A percentile compares a stretch with the other conserved stretches of the same genome.
These are phyloP conservation scores for Phoeniculus purpureus DNA, from an alignment of 2,797 vertebrate genomes.

Conservation along the genomic window DNA sequence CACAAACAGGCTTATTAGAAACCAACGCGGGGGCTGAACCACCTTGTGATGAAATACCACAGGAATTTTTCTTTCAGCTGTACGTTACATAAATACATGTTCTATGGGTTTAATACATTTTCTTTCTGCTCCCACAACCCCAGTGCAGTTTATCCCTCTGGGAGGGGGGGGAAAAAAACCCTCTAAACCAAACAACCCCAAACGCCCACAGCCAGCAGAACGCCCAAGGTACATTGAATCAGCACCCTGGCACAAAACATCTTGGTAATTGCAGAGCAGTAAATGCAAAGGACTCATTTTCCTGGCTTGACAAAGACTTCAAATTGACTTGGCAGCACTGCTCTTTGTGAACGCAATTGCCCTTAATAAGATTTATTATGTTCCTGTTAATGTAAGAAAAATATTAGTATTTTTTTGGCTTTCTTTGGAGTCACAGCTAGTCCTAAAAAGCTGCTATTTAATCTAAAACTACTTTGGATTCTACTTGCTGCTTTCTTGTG, in stretches of 20 bases:
- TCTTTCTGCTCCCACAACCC: background rate
- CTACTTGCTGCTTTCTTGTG: background rate
- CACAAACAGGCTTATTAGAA: background rate
- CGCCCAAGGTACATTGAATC: background rate
- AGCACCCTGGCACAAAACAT: background rate
- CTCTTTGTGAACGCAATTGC: background rate
- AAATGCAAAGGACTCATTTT: background rate
- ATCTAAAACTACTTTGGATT: background rate
- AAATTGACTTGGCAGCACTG: background rate
- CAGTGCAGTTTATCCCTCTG: background rate
- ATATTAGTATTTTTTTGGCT: background rate
- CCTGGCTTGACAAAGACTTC: background rate
- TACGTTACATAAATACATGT: background rate
- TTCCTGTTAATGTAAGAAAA: background rate
- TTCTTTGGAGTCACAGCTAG: background rate
- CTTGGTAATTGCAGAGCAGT: background rate
- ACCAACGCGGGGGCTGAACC: background rate
- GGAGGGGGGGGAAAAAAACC: accelerated
- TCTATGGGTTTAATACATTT: background rate
- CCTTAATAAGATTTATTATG: background rate
- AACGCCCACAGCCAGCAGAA: background rate
- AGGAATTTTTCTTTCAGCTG: background rate
- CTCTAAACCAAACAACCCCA: background rate
- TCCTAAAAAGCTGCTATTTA: background rate
- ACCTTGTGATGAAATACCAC: background rate